phyloP scores from a whole-genome alignment of 2,888 invertebrate genomes.

The Acrocyrtus sp. region DNA sequence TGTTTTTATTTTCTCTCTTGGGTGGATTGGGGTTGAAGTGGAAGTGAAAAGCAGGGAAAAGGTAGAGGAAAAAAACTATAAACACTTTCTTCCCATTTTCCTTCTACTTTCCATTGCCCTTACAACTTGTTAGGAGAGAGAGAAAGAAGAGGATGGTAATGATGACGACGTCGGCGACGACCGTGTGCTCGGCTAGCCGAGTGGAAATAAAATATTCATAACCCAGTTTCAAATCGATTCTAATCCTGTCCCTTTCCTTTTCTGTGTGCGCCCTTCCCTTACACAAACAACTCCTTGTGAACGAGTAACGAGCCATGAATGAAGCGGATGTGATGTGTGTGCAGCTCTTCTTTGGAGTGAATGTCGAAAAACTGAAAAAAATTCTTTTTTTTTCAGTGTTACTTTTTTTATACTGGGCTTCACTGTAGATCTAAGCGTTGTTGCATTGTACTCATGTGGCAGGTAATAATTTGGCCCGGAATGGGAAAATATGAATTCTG shows the following conservation, averaged over 20 bases:
- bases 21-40: too few relatives aligned
- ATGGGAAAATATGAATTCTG: too few relatives aligned
- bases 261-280: not conserved
- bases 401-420: too few relatives aligned
- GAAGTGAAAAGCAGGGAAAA: not conserved
- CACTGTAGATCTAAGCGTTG: too few relatives aligned
- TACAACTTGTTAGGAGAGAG: not conserved
- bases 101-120: not conserved
- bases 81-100: not conserved
- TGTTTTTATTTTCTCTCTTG: not conserved
- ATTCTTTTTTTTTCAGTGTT: too few relatives aligned
- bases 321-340: not conserved
- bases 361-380: too few relatives aligned
- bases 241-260: conserved; percentile 27
- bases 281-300: not conserved
- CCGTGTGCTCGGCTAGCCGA: conserved; percentile 39
- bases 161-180: conserved; percentile 14
- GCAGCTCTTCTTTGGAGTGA: too few relatives aligned
- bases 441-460: too few relatives aligned
- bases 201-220: conserved; percentile 58
- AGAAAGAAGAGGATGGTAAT: not conserved
- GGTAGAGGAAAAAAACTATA: not conserved
- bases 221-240: conserved; percentile 56
- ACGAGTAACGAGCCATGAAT: not conserved
- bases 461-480: too few relatives aligned